Evolutionary conservation across 2,113 vertebrate species (phyloP).

Genomic region (Rhinogobius similis): DNA sequence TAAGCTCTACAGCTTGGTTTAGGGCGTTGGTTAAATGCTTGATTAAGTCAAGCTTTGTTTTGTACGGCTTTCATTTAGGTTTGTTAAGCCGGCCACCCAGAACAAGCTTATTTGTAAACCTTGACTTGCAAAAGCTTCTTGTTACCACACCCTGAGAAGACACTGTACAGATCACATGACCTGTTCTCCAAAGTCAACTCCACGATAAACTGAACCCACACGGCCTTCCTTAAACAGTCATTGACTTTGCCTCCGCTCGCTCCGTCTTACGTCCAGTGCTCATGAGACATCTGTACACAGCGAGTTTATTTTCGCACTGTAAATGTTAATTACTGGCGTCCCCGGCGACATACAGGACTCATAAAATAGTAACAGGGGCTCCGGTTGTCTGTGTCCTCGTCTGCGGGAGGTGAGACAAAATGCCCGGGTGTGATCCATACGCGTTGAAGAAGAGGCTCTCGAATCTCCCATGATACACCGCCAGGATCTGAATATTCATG

Average conservation of each 20-base stretch:
- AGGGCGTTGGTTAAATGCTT: too few species aligned
- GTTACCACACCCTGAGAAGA: background rate
- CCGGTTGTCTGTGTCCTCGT: background rate
- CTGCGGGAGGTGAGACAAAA: slow-evolving; percentile 49
- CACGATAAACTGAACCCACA: background rate
- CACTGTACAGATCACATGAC: background rate
- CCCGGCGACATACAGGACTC: background rate
- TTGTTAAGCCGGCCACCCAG: too few species aligned
- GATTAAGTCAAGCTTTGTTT: too few species aligned
- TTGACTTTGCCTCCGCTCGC: background rate
- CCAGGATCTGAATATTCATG: slow-evolving; percentile 79
- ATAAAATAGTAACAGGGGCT: slow-evolving; percentile 5
- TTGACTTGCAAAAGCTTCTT: too few species aligned
- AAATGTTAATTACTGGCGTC: slow-evolving; percentile 1
- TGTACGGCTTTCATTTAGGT: too few species aligned
- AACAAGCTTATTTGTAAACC: too few species aligned
- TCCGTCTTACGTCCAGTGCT: background rate
- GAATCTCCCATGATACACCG: slow-evolving; percentile 60
- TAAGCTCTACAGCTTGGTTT: too few species aligned
- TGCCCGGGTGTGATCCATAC: slow-evolving; percentile 49
- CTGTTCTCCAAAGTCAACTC: background rate
- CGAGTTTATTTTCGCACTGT: slow-evolving; percentile 2
- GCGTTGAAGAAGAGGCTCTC: slow-evolving; percentile 56
- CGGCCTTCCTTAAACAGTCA: background rate
- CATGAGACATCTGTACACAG: background rate